Conservation (phyloP, 2,888 invertebrate species). For the Andricus curvator region DNA sequence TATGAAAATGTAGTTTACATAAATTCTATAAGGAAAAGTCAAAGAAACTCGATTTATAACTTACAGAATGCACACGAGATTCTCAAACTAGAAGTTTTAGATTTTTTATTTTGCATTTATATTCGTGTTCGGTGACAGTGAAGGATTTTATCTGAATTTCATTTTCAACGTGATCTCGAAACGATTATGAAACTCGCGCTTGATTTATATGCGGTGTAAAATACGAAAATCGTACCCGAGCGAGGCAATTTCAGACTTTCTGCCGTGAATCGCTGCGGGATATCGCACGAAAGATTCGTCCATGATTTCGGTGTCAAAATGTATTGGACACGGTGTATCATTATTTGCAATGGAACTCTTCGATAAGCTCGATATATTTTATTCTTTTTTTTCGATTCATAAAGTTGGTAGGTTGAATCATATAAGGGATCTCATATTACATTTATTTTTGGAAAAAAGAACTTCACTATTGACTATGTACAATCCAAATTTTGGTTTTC, state of each 20-base stretch:
- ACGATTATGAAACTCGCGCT: constrained; percentile 30
- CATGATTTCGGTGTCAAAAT: constrained; percentile 44
- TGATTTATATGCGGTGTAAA: constrained; percentile 35
- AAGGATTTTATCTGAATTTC: constrained; percentile 10
- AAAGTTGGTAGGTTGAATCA: constrained; percentile 7
- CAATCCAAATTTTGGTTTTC: too few species aligned
- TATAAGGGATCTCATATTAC: not conserved
- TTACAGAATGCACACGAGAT: not conserved
- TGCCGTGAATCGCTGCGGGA: constrained; percentile 37
- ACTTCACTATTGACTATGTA: too few species aligned
- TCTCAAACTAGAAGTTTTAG: too few species aligned
- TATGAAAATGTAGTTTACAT: not conserved
- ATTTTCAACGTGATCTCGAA: constrained; percentile 20
- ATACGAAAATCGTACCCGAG: constrained; percentile 16
- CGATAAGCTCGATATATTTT: constrained; percentile 33
- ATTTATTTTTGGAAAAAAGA: not conserved
- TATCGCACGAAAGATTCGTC: constrained; percentile 37
- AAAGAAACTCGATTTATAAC: not conserved
- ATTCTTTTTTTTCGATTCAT: constrained; percentile 4
- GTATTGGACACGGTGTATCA: constrained; percentile 42
- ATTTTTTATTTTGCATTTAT: not conserved
- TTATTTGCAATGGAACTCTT: constrained; percentile 39
- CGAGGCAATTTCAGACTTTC: constrained; percentile 12
- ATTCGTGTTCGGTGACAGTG: not conserved
- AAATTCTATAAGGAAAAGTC: not conserved